phyloP scores from a whole-genome alignment of 1,140 invertebrate genomes.

The Bombus pyrosoma region DNA sequence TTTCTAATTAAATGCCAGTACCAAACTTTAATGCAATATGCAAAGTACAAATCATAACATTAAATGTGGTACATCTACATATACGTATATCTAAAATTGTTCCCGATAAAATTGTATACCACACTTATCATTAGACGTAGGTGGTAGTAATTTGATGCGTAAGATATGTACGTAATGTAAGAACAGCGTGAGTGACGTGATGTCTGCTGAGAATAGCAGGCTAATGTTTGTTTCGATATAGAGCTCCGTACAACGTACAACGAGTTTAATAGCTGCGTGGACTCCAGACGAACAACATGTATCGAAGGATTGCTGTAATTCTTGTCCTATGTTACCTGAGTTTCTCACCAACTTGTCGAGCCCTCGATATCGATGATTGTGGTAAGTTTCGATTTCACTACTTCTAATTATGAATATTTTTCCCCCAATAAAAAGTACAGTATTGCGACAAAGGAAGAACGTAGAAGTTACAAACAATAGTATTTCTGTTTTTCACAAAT shows the following conservation, averaged over 20 bases:
- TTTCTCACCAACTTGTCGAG: conserved; percentile 2
- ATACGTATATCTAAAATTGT: neutral
- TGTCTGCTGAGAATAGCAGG: neutral
- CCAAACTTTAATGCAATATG: neutral
- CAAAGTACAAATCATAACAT: neutral
- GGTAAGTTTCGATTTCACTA: conserved; percentile 57
- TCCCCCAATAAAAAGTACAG: neutral
- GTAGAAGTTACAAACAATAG: neutral
- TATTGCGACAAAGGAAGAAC: neutral
- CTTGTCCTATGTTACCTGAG: conserved; percentile 28
- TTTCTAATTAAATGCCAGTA: neutral
- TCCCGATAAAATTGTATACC: too few species aligned
- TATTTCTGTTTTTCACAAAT: neutral
- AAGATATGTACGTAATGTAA: conserved; percentile 23
- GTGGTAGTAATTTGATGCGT: neutral
- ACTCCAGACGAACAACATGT: conserved; percentile 49
- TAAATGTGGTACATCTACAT: neutral
- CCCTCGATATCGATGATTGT: conserved; percentile 57
- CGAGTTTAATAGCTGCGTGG: conserved; percentile 34
- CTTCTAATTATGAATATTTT: neutral
- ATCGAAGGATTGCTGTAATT: conserved; percentile 8
- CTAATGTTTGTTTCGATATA: conserved; percentile 32
- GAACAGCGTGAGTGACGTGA: neutral
- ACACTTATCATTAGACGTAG: neutral
- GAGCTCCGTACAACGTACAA: neutral